Conservation (phyloP, 2,797 vertebrate species). For the Enteromius argenteus region DNA sequence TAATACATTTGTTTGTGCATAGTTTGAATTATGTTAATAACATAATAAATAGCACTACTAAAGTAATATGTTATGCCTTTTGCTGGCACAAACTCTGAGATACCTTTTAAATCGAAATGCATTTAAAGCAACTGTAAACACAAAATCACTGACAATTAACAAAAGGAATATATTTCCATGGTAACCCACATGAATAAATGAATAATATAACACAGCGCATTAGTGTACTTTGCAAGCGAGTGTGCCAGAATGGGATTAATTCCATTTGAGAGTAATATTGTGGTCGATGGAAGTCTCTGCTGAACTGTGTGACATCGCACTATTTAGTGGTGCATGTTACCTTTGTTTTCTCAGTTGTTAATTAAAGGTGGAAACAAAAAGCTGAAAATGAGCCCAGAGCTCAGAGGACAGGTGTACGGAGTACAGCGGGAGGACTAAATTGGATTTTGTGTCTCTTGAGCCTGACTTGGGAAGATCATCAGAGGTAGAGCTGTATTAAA, state of each 20-base stretch:
- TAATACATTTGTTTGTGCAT: not conserved
- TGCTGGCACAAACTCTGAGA: slow-evolving; percentile 12
- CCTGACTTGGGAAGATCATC: slow-evolving; percentile 66
- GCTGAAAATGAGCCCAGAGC: slow-evolving; percentile 66
- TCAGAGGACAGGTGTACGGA: slow-evolving; percentile 70
- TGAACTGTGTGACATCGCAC: slow-evolving; percentile 26
- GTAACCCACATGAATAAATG: slow-evolving; percentile 29
- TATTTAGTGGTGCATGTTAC: slow-evolving; percentile 52
- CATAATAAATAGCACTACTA: slow-evolving; percentile 13
- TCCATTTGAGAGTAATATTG: slow-evolving; percentile 38
- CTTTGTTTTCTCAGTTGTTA: slow-evolving; percentile 73
- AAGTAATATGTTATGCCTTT: slow-evolving; percentile 39
- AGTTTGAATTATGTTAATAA: slow-evolving; percentile 30
- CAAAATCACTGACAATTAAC: slow-evolving; percentile 17
- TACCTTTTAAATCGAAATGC: slow-evolving; percentile 6
- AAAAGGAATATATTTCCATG: slow-evolving; percentile 39
- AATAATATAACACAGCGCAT: not conserved
- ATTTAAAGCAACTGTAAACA: slow-evolving; percentile 12
- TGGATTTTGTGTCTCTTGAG: slow-evolving; percentile 66
- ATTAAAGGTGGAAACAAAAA: slow-evolving; percentile 76
- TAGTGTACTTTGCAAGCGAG: not conserved
- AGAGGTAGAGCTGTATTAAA: slow-evolving; percentile 62
- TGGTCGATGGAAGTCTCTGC: slow-evolving; percentile 17
- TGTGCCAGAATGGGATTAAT: slow-evolving; percentile 19
- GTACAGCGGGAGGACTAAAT: slow-evolving; percentile 73